A percentile compares a stretch with the other conserved stretches of the same genome.
These are phyloP conservation scores for Cinclus mexicanus DNA, from an alignment of 2,113 vertebrate genomes.

Conservation along the genomic window DNA sequence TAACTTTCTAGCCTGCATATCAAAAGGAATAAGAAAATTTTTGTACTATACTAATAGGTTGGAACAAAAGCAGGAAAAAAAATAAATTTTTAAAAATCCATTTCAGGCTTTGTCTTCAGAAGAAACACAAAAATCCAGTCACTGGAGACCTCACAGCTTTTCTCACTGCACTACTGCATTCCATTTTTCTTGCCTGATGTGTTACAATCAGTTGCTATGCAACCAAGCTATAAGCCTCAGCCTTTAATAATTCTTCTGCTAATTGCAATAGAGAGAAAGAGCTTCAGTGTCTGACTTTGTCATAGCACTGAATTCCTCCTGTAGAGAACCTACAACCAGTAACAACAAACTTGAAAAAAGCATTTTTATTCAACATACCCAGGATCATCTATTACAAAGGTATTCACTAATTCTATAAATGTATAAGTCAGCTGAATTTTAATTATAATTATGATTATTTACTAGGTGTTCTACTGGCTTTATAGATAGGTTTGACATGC, in stretches of 20 bases:
- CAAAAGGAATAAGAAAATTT: not conserved
- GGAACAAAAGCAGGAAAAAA: not conserved
- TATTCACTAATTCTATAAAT: not conserved
- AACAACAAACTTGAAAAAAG: not conserved
- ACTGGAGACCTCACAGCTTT: not conserved
- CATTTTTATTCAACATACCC: not conserved
- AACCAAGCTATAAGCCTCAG: conserved; percentile 50
- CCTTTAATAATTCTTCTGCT: conserved; percentile 49
- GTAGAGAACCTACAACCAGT: rapidly evolving
- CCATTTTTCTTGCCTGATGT: conserved; percentile 51
- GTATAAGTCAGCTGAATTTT: not conserved
- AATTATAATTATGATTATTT: not conserved
- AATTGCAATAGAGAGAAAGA: conserved; percentile 48
- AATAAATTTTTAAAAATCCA: not conserved
- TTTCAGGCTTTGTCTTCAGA: not conserved
- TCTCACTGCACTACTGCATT: not conserved
- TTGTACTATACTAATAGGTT: not conserved
- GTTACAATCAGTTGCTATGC: conserved; percentile 71
- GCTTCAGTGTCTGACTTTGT: not conserved
- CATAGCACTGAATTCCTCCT: not conserved
- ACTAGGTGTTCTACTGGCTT: not conserved
- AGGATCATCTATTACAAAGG: not conserved
- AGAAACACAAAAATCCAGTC: not conserved
- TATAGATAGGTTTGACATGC: not conserved
- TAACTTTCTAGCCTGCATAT: not conserved